phyloP scores from a whole-genome alignment of 2,113 vertebrate species.

The Desmodus rotundus region DNA sequence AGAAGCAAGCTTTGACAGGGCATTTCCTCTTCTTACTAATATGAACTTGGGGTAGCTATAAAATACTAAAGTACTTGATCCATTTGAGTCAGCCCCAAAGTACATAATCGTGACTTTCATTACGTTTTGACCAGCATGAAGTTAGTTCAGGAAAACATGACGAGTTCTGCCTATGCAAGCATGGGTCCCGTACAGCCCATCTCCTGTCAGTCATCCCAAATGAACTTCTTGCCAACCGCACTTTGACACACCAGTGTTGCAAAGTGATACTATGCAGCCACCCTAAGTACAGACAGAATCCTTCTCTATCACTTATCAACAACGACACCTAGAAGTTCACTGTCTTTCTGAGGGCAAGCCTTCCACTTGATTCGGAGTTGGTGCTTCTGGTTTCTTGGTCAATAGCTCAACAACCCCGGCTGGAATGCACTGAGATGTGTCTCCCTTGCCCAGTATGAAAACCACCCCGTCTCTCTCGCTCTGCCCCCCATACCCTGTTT shows the following conservation, averaged over 20 bases:
- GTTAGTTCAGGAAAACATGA: background rate
- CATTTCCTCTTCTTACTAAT: background rate
- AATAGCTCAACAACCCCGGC: background rate
- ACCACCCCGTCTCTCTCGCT: background rate
- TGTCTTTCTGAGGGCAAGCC: background rate
- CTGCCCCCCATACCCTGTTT: background rate
- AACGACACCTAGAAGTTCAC: background rate
- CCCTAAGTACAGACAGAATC: background rate
- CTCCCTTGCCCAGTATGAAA: background rate
- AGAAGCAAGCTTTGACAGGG: background rate
- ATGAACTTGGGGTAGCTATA: background rate
- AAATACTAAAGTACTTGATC: background rate
- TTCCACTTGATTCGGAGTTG: background rate
- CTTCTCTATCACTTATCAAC: background rate
- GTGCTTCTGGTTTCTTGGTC: background rate
- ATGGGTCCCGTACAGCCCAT: background rate
- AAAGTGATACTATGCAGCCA: rapidly evolving
- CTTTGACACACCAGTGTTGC: background rate
- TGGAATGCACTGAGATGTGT: no score
- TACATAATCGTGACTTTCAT: background rate
- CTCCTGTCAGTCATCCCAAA: background rate
- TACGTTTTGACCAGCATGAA: background rate
- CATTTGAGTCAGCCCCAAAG: background rate
- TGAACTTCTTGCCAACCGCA: background rate
- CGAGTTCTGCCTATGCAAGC: background rate